phyloP scores from a whole-genome alignment of 2,113 vertebrate genomes.

The Toxotes jaculatrix region DNA sequence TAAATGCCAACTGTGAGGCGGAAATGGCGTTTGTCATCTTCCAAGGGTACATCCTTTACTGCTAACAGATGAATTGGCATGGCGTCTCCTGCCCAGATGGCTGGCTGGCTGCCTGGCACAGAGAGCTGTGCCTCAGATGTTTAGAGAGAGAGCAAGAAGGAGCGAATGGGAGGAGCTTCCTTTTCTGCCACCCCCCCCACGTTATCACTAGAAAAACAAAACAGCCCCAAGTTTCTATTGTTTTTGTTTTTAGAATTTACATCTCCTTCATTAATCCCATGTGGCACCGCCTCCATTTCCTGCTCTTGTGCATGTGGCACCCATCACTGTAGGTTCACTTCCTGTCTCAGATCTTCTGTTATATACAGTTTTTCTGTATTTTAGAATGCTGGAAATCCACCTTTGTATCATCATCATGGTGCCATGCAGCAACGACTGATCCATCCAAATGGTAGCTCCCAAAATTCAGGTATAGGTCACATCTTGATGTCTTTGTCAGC shows the following conservation, averaged over 20 bases:
- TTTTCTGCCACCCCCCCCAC: conserved; percentile 70
- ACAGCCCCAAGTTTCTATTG: conserved; percentile 71
- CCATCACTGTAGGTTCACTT: conserved; percentile 54
- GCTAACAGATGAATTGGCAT: conserved; percentile 78
- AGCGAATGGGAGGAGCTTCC: conserved; percentile 80
- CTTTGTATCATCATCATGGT: conserved; percentile 22
- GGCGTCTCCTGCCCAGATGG: conserved; percentile 81
- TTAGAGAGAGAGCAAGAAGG: conserved; percentile 69
- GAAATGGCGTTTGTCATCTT: conserved; percentile 51
- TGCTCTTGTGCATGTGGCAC: conserved; percentile 21
- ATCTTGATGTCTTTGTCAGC: conserved; percentile 48
- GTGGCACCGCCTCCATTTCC: conserved; percentile 31
- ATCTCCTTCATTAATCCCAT: conserved; percentile 39
- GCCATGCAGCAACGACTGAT: conserved; percentile 46
- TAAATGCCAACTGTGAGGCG: conserved; percentile 51
- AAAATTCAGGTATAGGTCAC: conserved; percentile 21
- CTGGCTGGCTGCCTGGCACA: conserved; percentile 83
- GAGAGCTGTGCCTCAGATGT: conserved; percentile 71
- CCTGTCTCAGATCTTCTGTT: conserved; percentile 49
- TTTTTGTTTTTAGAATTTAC: conserved; percentile 51
- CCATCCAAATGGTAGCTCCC: conserved; percentile 30
- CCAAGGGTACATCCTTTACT: conserved; percentile 65
- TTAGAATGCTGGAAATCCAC: conserved; percentile 27
- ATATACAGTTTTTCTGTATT: conserved; percentile 27
- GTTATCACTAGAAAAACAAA: conserved; percentile 72